Base-by-base conservation (phyloP, 2,113 vertebrate species). In the Neolamprologus brichardi region DNA sequence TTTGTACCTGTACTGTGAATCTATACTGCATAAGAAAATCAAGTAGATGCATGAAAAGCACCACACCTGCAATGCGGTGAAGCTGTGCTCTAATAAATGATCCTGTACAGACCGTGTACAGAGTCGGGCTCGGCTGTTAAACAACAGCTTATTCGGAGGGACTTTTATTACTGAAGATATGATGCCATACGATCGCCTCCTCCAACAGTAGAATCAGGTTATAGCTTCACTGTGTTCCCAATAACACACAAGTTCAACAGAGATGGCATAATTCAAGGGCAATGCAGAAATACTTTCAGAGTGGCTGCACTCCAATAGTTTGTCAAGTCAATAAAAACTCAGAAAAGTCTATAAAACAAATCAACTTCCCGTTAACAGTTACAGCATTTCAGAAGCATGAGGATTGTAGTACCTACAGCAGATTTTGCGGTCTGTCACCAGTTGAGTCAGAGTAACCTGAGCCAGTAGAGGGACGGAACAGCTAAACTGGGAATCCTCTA, bases 291-390 rank as follows among this genome's bases (percentile, higher is more conserved):
- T 60, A 11, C 86, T 83, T 60, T 78, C 37, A 77, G 75, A 6
- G 54, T 56, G 79, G 81, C 30, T 32, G 46, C 28, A 25, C 82
- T 56, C 39, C 54, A 80, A 23, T 11, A 49, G 49, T 89, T 87
- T 82, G 30, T 79, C 37, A 75, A 90, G 84, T 87, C 64, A 86
- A 89, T 89, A 90, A 93, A 92, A 87, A 85, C 83, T 92, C 84
- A 60, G 37, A 90, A 89, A 93, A 80, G 84, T 90, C 82, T 79
- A 88, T 92, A 91, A 89, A 93, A 87, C 72, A 85, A 89, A 88
- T 83, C 14, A 79, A 64, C 83, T 83, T 18, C 34, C 84, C 78
- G 30, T 83, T 67, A 85, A 72, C 78, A 79, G 87, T 82, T 83
- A 82, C 60, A 79, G 70, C 34, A 7, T 78, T 86, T 81, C 51